Evolutionary conservation across 2,888 invertebrate species (phyloP).

Genomic region (Acronicta aceris): DNA sequence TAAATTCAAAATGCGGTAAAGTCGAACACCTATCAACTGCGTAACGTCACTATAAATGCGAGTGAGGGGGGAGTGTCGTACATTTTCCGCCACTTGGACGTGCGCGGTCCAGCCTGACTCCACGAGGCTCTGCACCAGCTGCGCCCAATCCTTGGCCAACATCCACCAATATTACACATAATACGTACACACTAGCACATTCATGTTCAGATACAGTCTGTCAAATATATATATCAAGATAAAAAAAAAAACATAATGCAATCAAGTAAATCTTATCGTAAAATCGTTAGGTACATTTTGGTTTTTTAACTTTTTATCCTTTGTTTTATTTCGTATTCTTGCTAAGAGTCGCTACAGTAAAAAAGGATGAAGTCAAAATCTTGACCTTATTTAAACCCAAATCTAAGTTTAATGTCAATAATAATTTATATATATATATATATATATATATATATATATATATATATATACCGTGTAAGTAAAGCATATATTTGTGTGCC

Average conservation of each 20-base stretch:
- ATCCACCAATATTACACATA: conserved; percentile 84
- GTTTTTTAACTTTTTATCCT: no score
- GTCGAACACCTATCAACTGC: conserved; percentile 49
- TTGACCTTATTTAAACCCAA: no score
- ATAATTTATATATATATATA: no score
- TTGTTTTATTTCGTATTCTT: no score
- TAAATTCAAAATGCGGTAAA: conserved; percentile 13
- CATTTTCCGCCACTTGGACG: conserved; percentile 92
- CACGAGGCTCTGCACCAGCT: conserved; percentile 95
- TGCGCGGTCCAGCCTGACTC: conserved; percentile 95
- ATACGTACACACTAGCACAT: conserved; percentile 62
- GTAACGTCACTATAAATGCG: conserved; percentile 61
- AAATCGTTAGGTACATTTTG: no score
- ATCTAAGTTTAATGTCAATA: no score
- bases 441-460: no score
- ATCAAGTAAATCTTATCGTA: no score
- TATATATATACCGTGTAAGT: no score
- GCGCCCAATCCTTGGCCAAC: conserved; percentile 94
- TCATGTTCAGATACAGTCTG: conserved; percentile 42
- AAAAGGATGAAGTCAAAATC: no score
- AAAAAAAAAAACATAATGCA: no score
- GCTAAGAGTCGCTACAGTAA: no score
- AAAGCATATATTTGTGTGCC: not conserved
- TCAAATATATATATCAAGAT: conserved; percentile 21
- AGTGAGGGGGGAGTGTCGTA: conserved; percentile 76